Conservation (phyloP, 2,888 invertebrate species). For the Ornithoptera alexandrae region DNA sequence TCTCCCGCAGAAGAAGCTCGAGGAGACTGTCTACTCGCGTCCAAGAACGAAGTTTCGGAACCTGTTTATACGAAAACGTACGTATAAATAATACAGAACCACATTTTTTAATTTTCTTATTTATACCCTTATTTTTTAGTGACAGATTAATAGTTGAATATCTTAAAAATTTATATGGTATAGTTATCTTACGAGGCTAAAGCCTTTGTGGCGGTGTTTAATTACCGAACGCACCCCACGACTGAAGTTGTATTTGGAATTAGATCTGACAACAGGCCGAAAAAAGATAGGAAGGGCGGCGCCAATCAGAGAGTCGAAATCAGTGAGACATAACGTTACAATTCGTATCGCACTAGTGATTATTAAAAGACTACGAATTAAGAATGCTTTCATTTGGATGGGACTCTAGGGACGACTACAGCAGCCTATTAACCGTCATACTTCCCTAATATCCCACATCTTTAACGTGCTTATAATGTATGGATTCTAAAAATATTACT, state of each 20-base stretch:
- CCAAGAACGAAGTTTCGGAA: slow-evolving; percentile 74
- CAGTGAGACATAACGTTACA: no score
- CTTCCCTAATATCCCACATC: no score
- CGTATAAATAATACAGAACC: not conserved
- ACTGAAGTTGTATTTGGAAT: no score
- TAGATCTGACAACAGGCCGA: no score
- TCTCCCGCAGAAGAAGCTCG: slow-evolving; percentile 74
- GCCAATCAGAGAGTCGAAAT: no score
- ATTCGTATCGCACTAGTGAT: no score
- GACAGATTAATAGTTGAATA: not conserved
- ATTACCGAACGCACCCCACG: no score
- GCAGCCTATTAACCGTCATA: no score
- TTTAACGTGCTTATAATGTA: slow-evolving; percentile 5
- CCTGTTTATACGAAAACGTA: slow-evolving; percentile 42
- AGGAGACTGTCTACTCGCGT: slow-evolving; percentile 71
- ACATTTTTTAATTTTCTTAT: not conserved
- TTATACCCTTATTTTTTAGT: not conserved
- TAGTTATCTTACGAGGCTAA: slow-evolving; percentile 2
- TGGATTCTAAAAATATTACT: slow-evolving; percentile 1
- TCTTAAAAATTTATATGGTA: not conserved
- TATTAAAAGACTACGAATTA: no score
- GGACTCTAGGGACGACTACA: no score
- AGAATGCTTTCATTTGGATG: no score
- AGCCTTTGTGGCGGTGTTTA: not conserved
- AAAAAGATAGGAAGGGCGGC: no score